Evolutionary conservation across 2,113 vertebrate genomes (phyloP).

Genomic region (Cebidichthys violaceus): DNA sequence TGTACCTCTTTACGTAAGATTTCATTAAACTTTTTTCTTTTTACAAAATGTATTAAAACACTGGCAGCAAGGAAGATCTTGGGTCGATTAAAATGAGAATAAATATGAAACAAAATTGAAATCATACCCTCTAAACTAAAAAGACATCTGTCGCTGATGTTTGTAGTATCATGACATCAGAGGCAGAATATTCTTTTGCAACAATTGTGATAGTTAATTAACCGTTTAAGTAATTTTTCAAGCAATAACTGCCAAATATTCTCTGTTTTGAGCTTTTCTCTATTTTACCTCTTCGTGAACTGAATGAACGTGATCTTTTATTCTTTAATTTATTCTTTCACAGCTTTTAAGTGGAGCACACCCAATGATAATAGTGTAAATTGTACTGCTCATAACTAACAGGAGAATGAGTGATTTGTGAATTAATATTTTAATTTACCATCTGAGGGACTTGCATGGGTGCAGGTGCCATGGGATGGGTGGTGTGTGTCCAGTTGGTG

Average conservation of each 20-base stretch:
- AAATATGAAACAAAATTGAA: too few species aligned
- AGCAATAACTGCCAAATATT: neutral
- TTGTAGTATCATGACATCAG: neutral
- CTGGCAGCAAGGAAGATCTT: neutral
- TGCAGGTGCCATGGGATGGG: constrained; percentile 84
- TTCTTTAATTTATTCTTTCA: neutral
- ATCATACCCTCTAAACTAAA: too few species aligned
- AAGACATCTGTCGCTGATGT: neutral
- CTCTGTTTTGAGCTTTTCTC: neutral
- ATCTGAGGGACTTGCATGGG: constrained; percentile 87
- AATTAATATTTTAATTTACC: constrained; percentile 79
- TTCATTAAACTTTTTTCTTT: too few species aligned
- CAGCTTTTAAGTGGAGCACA: neutral
- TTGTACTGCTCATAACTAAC: neutral
- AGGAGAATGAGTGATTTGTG: neutral
- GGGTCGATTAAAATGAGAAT: too few species aligned
- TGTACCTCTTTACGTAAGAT: neutral
- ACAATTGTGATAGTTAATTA: too few species aligned
- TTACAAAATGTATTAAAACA: neutral
- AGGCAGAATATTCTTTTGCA: neutral
- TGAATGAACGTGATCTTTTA: neutral
- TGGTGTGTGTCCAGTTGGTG: constrained; percentile 87
- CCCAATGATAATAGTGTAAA: neutral
- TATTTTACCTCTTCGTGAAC: neutral
- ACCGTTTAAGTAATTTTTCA: too few species aligned